Evolutionary conservation across 2,888 invertebrate species (phyloP), one percentile per base, ranked within the genome.

Genomic region (Caenorhabditis parvicauda): DNA sequence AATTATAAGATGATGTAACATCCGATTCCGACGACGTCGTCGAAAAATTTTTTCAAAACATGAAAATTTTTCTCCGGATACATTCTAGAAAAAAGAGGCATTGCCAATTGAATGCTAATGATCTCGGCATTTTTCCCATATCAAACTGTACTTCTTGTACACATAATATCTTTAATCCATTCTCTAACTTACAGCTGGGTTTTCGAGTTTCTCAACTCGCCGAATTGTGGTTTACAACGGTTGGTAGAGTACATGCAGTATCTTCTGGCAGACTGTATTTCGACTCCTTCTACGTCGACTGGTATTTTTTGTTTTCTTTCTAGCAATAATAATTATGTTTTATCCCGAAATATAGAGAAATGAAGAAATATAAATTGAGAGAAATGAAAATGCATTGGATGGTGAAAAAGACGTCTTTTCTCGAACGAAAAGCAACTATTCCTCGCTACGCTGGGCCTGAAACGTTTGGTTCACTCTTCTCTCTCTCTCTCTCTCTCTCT

Each of bases 181-280:
- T n/a, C n/a, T n/a, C n/a, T n/a, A n/a, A 45, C 70, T 83, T 85
- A 25, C 84, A 93, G 92, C 86, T 98, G 98, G 98, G 98, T 98
- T 53, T 88, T 92, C 77, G 93, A 95, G 84, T 98, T 98, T 85
- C 87, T 98, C 64, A 91, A 92, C 84, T 92, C 94, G 77, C 89
- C 90, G 73, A 95, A 96, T 85, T 89, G 90, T 82, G 98, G 98
- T 17, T 85, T 98, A 72, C 94, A 95, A 84, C 91, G 95, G 66
- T 87, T 98, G 72, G 91, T 98, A 77, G 94, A 96, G 85, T 98
- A 98, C 86, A 87, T 98, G 79, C 91, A 91, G 25, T 82, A 82
- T 21, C 54, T 80, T 3, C 74, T 81, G 12, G 61, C 59, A 5
- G 69, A 69, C 39, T 62, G 62, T 41, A 54, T 55, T 9, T 58